These are phyloP conservation scores for Gouania willdenowi DNA, from an alignment of 2,797 vertebrate species.

Conservation along the genomic window DNA sequence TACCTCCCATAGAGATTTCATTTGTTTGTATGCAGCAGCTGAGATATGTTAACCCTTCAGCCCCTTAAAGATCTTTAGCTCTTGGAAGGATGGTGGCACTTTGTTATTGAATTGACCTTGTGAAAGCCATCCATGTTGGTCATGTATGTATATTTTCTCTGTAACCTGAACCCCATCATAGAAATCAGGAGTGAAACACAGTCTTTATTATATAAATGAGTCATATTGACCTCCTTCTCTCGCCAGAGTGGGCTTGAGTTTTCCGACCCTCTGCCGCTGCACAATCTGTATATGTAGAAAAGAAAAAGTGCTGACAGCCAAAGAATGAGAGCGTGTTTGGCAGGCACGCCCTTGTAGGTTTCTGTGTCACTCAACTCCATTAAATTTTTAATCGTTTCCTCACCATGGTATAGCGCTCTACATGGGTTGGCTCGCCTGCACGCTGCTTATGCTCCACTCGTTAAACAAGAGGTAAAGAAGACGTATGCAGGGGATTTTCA, in stretches of 20 bases:
- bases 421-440: constrained; percentile 43
- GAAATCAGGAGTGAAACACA: constrained; percentile 3
- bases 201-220: constrained; percentile 30
- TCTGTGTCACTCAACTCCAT: constrained; percentile 82
- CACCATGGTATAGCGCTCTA: constrained; percentile 65
- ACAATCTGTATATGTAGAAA: constrained; percentile 51
- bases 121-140: not conserved
- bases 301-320: constrained; percentile 75
- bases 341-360: constrained; percentile 84
- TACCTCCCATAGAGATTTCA: constrained; percentile 69
- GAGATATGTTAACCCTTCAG: constrained; percentile 56
- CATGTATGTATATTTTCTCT: not conserved
- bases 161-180: not conserved
- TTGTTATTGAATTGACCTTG: not conserved
- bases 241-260: constrained; percentile 33
- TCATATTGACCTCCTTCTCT: constrained; percentile 37
- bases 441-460: constrained; percentile 22
- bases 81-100: constrained; percentile 1
- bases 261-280: constrained; percentile 50
- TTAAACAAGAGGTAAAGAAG: constrained; percentile 18
- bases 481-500: constrained; percentile 6
- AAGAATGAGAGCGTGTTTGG: constrained; percentile 78
- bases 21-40: constrained; percentile 67
- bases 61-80: constrained; percentile 23
- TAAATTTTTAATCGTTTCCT: constrained; percentile 91